These are phyloP conservation scores for Limnodromus scolopaceus DNA, from an alignment of 2,797 vertebrate genomes.

Conservation along the genomic window DNA sequence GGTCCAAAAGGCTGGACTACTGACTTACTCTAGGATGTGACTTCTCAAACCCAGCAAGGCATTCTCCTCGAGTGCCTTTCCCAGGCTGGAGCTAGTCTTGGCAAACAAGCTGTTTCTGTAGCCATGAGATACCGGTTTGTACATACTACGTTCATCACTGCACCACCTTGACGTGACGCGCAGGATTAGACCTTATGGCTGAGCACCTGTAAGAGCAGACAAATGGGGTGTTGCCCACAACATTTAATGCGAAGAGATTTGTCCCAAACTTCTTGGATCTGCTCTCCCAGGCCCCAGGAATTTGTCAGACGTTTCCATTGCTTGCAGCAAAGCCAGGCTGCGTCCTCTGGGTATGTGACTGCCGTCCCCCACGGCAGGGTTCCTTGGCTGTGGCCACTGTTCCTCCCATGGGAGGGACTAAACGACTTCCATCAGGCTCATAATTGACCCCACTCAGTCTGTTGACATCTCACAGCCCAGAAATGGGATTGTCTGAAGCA, in stretches of 20 bases:
- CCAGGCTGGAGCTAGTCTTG: neutral
- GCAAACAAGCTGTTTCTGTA: neutral
- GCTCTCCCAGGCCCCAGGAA: neutral
- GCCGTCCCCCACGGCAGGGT: neutral
- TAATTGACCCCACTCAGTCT: neutral
- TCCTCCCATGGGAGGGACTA: neutral
- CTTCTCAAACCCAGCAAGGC: neutral
- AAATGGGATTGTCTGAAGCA: neutral
- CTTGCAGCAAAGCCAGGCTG: neutral
- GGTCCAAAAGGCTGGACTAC: neutral
- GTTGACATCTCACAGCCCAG: neutral
- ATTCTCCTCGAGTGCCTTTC: neutral
- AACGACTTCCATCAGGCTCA: neutral
- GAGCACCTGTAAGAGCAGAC: neutral
- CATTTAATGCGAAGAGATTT: neutral
- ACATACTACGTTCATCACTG: fast-evolving
- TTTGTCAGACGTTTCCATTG: neutral
- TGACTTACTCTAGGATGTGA: neutral
- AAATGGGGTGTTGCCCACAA: neutral
- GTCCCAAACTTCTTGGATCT: neutral
- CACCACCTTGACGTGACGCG: neutral
- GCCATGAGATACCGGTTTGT: neutral
- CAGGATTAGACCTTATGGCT: neutral
- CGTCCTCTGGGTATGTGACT: too few relatives aligned
- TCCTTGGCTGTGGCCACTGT: neutral